Conservation (phyloP, 1,140 invertebrate species). For the Semibalanus balanoides region DNA sequence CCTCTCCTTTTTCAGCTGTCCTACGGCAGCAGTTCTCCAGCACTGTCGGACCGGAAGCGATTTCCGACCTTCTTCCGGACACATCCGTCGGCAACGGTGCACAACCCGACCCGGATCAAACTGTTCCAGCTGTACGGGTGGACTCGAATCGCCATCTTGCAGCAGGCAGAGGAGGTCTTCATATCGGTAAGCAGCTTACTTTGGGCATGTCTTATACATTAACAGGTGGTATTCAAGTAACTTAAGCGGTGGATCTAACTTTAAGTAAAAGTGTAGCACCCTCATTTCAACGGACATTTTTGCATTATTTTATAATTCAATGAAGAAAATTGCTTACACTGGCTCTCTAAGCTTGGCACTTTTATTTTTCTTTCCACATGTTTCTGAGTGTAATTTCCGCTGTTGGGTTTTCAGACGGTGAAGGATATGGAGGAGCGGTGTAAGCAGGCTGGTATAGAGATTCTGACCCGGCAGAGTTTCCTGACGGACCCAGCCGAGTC, state of each 20-base stretch:
- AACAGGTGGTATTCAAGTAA: too few relatives aligned
- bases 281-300: too few relatives aligned
- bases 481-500: conserved; percentile 91
- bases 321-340: too few relatives aligned
- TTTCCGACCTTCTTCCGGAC: conserved; percentile 98
- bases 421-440: conserved; percentile 91
- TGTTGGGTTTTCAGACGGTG: conserved; percentile 63
- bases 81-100: conserved; percentile 96
- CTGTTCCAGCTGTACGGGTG: conserved; percentile 94
- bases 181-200: conserved; percentile 91
- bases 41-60: conserved; percentile 87
- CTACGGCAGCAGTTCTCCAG: conserved; percentile 95
- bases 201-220: too few relatives aligned
- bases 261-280: too few relatives aligned
- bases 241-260: too few relatives aligned
- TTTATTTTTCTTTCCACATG: too few relatives aligned
- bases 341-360: too few relatives aligned
- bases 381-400: too few relatives aligned
- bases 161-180: conserved; percentile 98
- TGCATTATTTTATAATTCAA: too few relatives aligned
- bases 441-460: conserved; percentile 83
- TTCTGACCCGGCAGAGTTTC: conserved; percentile 91
- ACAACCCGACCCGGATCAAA: conserved; percentile 95
- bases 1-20: conserved; percentile 76
- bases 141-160: conserved; percentile 90